Percentiles rank a stretch among this genome's conserved stretches.
These are phyloP conservation scores for Furnarius figulus DNA, from an alignment of 2,113 vertebrate genomes.

Conservation along the genomic window DNA sequence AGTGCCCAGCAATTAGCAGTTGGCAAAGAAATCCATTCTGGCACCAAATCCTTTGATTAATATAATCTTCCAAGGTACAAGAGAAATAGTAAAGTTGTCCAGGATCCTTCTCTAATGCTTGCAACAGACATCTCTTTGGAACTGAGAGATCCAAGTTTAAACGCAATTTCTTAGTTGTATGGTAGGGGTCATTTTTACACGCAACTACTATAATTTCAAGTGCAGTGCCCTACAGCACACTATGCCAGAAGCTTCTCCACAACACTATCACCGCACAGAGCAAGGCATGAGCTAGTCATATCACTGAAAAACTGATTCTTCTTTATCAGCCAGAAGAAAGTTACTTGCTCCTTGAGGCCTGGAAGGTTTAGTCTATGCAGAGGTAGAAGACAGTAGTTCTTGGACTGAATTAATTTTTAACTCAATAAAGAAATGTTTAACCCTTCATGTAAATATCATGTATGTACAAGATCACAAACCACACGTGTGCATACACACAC, in stretches of 20 bases:
- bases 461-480: not conserved
- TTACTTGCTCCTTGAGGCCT: not conserved
- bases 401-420: not conserved
- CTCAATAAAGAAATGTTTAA: not conserved
- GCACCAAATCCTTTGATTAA: conserved; percentile 15
- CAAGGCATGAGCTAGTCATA: not conserved
- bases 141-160: not conserved
- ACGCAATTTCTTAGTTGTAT: not conserved
- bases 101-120: not conserved
- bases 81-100: not conserved
- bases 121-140: not conserved
- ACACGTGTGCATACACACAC: not conserved
- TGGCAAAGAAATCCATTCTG: not conserved
- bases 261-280: not conserved
- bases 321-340: not conserved
- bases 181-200: not conserved
- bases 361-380: not conserved
- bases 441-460: not conserved
- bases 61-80: not conserved
- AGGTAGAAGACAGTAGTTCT: not conserved
- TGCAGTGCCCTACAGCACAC: not conserved
- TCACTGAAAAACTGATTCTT: not conserved
- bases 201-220: not conserved
- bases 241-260: not conserved
- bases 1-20: not conserved